A percentile compares a stretch with the other conserved stretches of the same genome.
Conservation (phyloP, 2,888 invertebrate species). For the Melanargia galathea region DNA sequence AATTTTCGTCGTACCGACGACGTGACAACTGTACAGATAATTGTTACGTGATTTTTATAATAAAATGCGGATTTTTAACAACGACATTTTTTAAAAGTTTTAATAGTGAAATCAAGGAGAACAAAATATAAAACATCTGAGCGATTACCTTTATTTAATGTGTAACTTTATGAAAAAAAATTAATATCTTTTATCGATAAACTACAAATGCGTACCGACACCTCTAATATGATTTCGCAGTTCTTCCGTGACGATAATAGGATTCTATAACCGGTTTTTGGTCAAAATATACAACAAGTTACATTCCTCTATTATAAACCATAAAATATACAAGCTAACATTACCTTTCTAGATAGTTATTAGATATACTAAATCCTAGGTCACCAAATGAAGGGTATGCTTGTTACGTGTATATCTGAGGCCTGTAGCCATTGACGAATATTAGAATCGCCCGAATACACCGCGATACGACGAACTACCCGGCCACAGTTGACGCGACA, state of each 20-base stretch:
- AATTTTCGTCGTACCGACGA: too few species aligned
- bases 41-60: not conserved
- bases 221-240: slow-evolving; percentile 26
- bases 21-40: not conserved
- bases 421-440: too few species aligned
- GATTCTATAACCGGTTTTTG: slow-evolving; percentile 13
- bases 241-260: slow-evolving; percentile 27
- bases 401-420: too few species aligned
- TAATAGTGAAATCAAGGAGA: too few species aligned
- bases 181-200: slow-evolving; percentile 12
- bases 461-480: too few species aligned
- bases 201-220: not conserved
- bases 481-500: too few species aligned
- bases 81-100: too few species aligned
- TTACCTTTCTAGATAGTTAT: not conserved
- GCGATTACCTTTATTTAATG: too few species aligned
- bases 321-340: not conserved
- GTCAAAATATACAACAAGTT: slow-evolving; percentile 1
- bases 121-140: too few species aligned
- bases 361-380: too few species aligned
- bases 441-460: too few species aligned
- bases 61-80: not conserved
- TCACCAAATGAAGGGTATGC: too few species aligned
- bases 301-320: not conserved
- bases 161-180: not conserved